Conservation (phyloP, 2,888 invertebrate species). For the Leucoma salicis region DNA sequence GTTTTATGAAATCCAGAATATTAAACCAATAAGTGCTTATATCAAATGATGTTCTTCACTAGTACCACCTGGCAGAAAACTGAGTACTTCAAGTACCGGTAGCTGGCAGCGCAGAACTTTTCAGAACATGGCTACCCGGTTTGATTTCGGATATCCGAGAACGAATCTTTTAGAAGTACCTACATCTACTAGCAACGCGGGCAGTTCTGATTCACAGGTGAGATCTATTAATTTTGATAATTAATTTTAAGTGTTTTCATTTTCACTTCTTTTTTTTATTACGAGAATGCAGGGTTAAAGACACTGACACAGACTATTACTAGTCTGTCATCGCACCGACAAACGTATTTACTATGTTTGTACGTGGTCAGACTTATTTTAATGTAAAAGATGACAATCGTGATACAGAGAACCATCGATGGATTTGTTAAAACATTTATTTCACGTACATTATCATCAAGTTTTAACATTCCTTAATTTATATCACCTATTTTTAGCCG, state of each 20-base stretch:
- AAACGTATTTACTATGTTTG: too few species aligned
- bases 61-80: constrained; percentile 68
- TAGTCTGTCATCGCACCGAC: too few species aligned
- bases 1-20: too few species aligned
- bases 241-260: neutral
- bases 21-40: too few species aligned
- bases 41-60: too few species aligned
- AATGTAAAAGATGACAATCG: too few species aligned
- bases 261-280: too few species aligned
- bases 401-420: too few species aligned
- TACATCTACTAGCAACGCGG: constrained; percentile 53
- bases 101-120: constrained; percentile 83
- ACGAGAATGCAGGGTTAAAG: too few species aligned
- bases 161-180: constrained; percentile 57
- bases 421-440: too few species aligned
- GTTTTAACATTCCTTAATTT: constrained; percentile 1
- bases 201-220: constrained; percentile 76
- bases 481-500: constrained; percentile 4
- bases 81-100: constrained; percentile 76
- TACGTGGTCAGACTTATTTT: too few species aligned
- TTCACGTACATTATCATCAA: neutral
- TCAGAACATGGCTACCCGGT: constrained; percentile 76
- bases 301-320: too few species aligned
- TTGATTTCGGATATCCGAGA: constrained; percentile 58
- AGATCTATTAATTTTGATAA: constrained; percentile 17